phyloP scores from a whole-genome alignment of 2,113 vertebrate species.

The Silurus glanis region DNA sequence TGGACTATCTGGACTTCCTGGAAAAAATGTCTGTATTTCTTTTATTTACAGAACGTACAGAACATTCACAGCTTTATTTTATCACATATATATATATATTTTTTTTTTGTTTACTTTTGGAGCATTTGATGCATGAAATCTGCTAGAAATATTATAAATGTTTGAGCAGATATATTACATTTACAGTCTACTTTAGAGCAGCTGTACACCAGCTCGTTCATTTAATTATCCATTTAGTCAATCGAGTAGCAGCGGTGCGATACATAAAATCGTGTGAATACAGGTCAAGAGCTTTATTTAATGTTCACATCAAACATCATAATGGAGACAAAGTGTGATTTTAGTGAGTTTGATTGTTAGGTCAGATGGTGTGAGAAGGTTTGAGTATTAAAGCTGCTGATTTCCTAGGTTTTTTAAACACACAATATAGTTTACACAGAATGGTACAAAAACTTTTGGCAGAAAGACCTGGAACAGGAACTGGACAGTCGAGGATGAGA shows the following conservation, averaged over 20 bases:
- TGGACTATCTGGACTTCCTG: conserved; percentile 65
- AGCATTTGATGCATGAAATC: neutral
- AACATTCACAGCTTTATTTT: neutral
- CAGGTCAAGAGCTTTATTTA: neutral
- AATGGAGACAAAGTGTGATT: neutral
- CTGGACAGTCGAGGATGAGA: neutral
- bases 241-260: neutral
- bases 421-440: neutral
- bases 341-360: neutral
- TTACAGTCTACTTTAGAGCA: neutral
- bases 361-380: neutral
- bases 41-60: neutral
- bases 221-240: neutral
- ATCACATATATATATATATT: too few relatives aligned
- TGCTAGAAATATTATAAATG: neutral
- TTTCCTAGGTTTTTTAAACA: neutral
- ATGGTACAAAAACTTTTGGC: neutral
- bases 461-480: neutral
- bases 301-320: neutral
- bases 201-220: neutral
- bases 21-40: conserved; percentile 63
- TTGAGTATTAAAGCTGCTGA: neutral
- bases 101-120: neutral
- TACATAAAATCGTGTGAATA: neutral
- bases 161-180: neutral